These are phyloP conservation scores for Lordiphosa stackelbergi DNA, from an alignment of 1,140 invertebrate species.

Conservation along the genomic window DNA sequence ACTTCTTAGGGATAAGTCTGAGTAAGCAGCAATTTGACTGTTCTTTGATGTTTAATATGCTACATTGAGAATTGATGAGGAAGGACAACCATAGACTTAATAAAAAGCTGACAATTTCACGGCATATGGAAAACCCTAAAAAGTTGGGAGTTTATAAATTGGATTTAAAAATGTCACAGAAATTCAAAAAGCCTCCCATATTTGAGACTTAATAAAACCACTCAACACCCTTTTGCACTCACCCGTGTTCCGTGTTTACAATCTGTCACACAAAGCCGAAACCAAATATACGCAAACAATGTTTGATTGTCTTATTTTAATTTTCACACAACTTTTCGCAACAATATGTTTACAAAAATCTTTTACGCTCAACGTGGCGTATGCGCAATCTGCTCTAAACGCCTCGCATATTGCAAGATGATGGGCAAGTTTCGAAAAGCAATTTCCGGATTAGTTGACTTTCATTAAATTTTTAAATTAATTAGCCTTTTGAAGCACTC, in stretches of 20 bases:
- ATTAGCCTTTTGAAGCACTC: slow-evolving; percentile 27
- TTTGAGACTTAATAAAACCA: neutral
- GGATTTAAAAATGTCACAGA: too few relatives aligned
- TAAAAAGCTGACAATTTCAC: too few relatives aligned
- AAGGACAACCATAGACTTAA: too few relatives aligned
- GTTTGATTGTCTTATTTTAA: slow-evolving; percentile 30
- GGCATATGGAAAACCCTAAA: too few relatives aligned
- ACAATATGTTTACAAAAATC: slow-evolving; percentile 65
- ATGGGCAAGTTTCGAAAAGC: slow-evolving; percentile 30
- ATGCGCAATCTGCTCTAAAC: slow-evolving; percentile 60
- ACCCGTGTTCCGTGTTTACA: slow-evolving; percentile 18
- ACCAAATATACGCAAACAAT: slow-evolving; percentile 32
- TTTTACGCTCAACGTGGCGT: slow-evolving; percentile 55
- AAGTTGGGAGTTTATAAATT: too few relatives aligned
- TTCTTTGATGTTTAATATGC: too few relatives aligned
- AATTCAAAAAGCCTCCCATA: too few relatives aligned
- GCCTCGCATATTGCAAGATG: slow-evolving; percentile 36
- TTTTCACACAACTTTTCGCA: slow-evolving; percentile 48
- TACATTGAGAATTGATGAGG: too few relatives aligned
- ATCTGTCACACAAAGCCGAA: slow-evolving; percentile 18
- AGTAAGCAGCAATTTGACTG: too few relatives aligned
- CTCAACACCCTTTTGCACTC: slow-evolving; percentile 14
- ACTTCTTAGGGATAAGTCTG: too few relatives aligned
- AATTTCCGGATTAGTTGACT: slow-evolving; percentile 52
- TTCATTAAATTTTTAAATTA: slow-evolving; percentile 52